phyloP scores from a whole-genome alignment of 2,113 vertebrate species.

The Macquaria australasica region DNA sequence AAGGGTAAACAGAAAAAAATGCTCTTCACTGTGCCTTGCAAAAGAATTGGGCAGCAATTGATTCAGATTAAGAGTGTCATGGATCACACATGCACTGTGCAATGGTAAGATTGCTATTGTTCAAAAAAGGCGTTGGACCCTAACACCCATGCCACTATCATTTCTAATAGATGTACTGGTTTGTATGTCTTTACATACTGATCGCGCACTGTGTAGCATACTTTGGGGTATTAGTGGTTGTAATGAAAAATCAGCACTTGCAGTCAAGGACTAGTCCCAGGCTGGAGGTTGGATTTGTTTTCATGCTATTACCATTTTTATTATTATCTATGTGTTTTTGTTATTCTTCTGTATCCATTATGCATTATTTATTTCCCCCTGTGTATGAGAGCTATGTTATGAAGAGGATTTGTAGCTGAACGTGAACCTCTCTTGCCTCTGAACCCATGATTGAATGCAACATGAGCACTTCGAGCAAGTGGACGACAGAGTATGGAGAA shows the following conservation, averaged over 20 bases:
- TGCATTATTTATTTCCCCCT: conserved; percentile 50
- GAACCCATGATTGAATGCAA: conserved; percentile 40
- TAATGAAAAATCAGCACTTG: conserved; percentile 51
- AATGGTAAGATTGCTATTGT: neutral
- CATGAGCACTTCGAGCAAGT: conserved; percentile 14
- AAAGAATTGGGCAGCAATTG: neutral
- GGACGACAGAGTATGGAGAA: neutral
- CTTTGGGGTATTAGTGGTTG: conserved; percentile 22
- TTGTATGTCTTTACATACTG: conserved; percentile 22
- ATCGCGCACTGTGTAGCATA: neutral
- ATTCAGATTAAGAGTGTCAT: neutral
- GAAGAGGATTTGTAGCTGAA: conserved; percentile 42
- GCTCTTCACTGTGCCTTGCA: neutral
- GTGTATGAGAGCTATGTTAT: conserved; percentile 18
- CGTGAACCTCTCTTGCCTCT: conserved; percentile 35
- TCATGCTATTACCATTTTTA: conserved; percentile 45
- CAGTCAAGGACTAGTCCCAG: conserved; percentile 26
- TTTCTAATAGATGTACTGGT: conserved; percentile 29
- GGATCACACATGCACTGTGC: neutral
- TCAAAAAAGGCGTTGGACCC: neutral
- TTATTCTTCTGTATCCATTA: conserved; percentile 28
- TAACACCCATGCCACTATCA: neutral
- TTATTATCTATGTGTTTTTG: conserved; percentile 46
- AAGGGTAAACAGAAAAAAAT: neutral
- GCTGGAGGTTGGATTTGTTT: conserved; percentile 27